These are phyloP conservation scores for Brachyopa scutellaris DNA, from an alignment of 2,888 invertebrate genomes.

Conservation along the genomic window DNA sequence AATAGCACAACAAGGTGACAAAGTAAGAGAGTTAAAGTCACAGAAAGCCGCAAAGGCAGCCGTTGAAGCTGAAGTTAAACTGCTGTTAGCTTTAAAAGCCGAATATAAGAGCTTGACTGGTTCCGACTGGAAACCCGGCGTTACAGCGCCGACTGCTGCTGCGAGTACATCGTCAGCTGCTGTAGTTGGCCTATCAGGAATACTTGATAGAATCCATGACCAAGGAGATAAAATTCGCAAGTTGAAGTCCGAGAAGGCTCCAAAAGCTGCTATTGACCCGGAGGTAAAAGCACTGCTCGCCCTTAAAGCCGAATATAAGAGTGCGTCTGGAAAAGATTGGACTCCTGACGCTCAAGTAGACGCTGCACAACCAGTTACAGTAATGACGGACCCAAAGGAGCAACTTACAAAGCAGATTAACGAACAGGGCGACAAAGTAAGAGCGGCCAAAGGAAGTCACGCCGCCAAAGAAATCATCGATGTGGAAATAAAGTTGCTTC, in stretches of 20 bases:
- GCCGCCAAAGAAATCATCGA: conserved; percentile 82
- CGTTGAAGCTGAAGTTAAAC: conserved; percentile 85
- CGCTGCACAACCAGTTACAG: conserved; percentile 61
- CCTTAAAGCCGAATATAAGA: conserved; percentile 86
- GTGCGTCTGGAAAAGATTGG: conserved; percentile 82
- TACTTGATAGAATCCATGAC: conserved; percentile 82
- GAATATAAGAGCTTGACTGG: conserved; percentile 89
- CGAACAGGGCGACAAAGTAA: conserved; percentile 85
- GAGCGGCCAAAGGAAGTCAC: conserved; percentile 83
- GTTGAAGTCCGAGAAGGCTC: conserved; percentile 83
- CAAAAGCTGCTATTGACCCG: conserved; percentile 83
- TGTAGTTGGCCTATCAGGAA: conserved; percentile 66
- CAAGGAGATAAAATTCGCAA: conserved; percentile 85
- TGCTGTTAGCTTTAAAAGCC: conserved; percentile 87
- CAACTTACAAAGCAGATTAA: conserved; percentile 82
- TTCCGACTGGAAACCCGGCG: conserved; percentile 83
- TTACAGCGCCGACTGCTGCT: conserved; percentile 73
- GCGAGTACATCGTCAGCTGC: conserved; percentile 42
- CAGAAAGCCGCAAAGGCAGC: conserved; percentile 86
- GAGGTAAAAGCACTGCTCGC: conserved; percentile 83
- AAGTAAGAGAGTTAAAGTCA: conserved; percentile 89
- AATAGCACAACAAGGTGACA: conserved; percentile 86
- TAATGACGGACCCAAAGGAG: conserved; percentile 74
- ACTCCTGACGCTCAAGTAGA: conserved; percentile 76
- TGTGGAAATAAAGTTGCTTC: conserved; percentile 82